Evolutionary conservation across 2,888 invertebrate genomes (phyloP), one percentile per base, ranked within the genome.

Genomic region (Lepidonotus clava): DNA sequence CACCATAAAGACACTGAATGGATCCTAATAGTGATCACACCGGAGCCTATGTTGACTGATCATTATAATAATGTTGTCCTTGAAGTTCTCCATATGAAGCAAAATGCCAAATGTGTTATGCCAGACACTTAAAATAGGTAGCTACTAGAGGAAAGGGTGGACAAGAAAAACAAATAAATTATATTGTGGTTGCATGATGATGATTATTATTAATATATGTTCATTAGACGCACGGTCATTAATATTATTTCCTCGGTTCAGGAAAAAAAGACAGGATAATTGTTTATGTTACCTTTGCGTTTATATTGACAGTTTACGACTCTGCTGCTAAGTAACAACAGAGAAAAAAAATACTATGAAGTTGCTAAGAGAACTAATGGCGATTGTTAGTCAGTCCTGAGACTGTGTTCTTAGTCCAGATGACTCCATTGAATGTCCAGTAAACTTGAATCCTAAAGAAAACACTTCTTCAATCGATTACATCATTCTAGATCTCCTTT

Each of bases 401-500:
- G 14, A 38, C 71, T 71, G 71, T n/a, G 71, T 71, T 71, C 36
- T 71, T 71, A 71, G 71, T 71, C 61, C 71, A 71, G 71, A 38
- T 71, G 71, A 71, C 38, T 71, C 38, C 36, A 71, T 71, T 71
- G 71, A 36, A 34, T 71, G 71, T 71, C 71, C 71, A 71, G 71
- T 71, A 71, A 71, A 71, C 71, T 71, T 71, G 71, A 71, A 71
- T 71, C 71, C 24, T 66, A 71, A 34, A 71, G 8, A 71, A 34
- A 71, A 14, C 34, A 21, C 36, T 71, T 71, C 71, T 71, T 71
- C 56, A 24, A 56, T 56, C 71, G 71, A 71, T 71, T 71, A 71
- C 71, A 71, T 34, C 71, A 71, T 71, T 71, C 71, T 71, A 71
- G 71, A n/a, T 71, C 18, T n/a, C 34, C 46, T 80, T 51, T 80